Base-by-base conservation (phyloP, 2,797 vertebrate genomes). In the Poeciliopsis turneri region DNA sequence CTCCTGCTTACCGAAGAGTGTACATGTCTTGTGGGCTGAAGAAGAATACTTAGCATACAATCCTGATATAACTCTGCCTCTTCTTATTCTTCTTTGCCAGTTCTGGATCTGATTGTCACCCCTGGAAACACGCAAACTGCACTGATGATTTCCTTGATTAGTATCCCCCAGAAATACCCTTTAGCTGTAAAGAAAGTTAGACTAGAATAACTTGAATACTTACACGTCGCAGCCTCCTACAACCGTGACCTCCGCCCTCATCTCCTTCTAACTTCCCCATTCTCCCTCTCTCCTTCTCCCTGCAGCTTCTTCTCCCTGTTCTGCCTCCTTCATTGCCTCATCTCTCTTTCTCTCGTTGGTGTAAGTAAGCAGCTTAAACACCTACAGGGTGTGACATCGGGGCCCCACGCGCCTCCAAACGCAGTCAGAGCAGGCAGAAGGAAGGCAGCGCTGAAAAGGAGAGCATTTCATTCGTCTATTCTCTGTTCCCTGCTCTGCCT, bases 341-440 rank as follows among this genome's bases (percentile, higher is more conserved):
- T 92, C 90, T 90, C 82, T 87, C 41, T 46, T 89, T 89, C 84
- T 92, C 88, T 92, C 87, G 90, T 83, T 82, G 85, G 89, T 94
- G 92, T 93, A 91, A 94, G 93, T 95, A 96, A 95, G 94, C 95
- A 90, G 94, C 95, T 96, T 95, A 95, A 93, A 95, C 95, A 95
- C 95, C 95, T 95, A 95, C 95, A 93, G 92, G 91, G 90, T 93
- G 93, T 94, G 95, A 95, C 94, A 95, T 94, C 66, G 88, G 83
- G 86, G 89, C 90, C 93, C 92, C 91, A 85, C 90, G 92, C 92
- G 88, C 93, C 92, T 93, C 92, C 81, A 73, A 91, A 93, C 88
- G 91, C 90, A 90, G 91, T 93, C 86, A 90, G 89, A 89, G 92
- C 84, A 57, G 89, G 90, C 59, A 89, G 87, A 86, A 89, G 88